These are phyloP conservation scores for Prunella himalayana DNA, from an alignment of 2,113 vertebrate genomes.

Conservation along the genomic window DNA sequence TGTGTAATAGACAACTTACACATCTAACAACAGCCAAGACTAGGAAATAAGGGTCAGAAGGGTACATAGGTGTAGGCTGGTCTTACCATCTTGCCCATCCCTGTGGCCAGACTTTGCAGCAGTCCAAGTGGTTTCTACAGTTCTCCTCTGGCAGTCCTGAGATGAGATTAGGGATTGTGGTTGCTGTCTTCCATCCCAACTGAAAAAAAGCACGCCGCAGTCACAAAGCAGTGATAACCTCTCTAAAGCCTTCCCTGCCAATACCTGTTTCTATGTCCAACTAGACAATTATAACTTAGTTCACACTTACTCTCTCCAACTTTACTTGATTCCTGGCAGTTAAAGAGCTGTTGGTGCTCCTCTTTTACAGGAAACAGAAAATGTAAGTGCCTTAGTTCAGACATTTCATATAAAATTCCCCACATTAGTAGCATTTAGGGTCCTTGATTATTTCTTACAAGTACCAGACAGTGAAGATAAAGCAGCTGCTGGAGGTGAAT, in stretches of 20 bases:
- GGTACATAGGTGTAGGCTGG: not conserved
- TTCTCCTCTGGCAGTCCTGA: not conserved
- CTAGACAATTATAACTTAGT: not conserved
- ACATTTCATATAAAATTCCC: not conserved
- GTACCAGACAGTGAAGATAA: not conserved
- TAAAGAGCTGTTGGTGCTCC: not conserved
- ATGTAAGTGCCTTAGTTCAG: not conserved
- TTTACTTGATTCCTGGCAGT: not conserved
- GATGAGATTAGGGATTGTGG: not conserved
- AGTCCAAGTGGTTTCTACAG: not conserved
- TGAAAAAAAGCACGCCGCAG: not conserved
- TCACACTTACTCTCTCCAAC: not conserved
- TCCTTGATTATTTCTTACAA: not conserved
- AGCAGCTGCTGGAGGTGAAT: not conserved
- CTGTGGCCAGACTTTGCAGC: not conserved
- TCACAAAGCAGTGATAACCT: not conserved
- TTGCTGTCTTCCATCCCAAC: not conserved
- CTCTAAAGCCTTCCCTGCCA: not conserved
- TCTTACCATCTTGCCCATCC: not conserved
- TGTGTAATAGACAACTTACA: not conserved
- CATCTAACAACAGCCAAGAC: not conserved
- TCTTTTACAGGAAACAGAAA: not conserved
- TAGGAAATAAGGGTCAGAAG: not conserved
- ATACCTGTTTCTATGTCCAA: not conserved
- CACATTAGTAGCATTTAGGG: not conserved